Conservation (phyloP, 2,888 invertebrate genomes). For the Platycnemis pennipes region DNA sequence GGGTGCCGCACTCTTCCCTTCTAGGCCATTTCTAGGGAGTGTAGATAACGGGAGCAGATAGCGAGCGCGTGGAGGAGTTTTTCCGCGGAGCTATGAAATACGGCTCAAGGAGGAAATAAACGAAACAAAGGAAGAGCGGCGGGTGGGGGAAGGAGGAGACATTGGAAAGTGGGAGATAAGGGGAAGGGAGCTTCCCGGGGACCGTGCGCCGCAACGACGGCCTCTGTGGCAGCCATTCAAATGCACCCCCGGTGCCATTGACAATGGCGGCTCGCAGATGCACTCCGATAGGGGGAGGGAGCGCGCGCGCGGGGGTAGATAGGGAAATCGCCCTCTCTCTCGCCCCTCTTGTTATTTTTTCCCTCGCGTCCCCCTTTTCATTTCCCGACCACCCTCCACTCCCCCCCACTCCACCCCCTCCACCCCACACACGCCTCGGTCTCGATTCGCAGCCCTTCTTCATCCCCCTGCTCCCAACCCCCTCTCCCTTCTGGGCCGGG, state of each 20-base stretch:
- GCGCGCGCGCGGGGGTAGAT: not conserved
- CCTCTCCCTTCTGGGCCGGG: not conserved
- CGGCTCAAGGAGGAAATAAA: not conserved
- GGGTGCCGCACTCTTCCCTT: not conserved
- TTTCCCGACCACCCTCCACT: not conserved
- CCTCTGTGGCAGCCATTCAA: not conserved
- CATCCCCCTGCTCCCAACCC: not conserved
- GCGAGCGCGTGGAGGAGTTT: no score
- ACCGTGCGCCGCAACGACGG: not conserved
- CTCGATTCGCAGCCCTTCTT: not conserved
- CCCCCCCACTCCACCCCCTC: not conserved
- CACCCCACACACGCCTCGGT: not conserved
- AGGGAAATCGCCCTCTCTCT: constrained; percentile 20
- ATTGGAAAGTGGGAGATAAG: not conserved
- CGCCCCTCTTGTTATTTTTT: constrained; percentile 6
- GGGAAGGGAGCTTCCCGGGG: not conserved
- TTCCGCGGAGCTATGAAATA: not conserved
- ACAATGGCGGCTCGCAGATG: constrained; percentile 37
- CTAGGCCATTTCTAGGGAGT: not conserved
- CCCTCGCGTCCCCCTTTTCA: not conserved
- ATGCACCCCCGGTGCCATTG: constrained; percentile 1
- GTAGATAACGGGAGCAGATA: no score
- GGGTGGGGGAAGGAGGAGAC: not conserved
- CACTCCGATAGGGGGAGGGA: constrained; percentile 1
- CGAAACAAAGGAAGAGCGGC: not conserved